Evolutionary conservation across 2,797 vertebrate species (phyloP).

Genomic region (Falco berigora): DNA sequence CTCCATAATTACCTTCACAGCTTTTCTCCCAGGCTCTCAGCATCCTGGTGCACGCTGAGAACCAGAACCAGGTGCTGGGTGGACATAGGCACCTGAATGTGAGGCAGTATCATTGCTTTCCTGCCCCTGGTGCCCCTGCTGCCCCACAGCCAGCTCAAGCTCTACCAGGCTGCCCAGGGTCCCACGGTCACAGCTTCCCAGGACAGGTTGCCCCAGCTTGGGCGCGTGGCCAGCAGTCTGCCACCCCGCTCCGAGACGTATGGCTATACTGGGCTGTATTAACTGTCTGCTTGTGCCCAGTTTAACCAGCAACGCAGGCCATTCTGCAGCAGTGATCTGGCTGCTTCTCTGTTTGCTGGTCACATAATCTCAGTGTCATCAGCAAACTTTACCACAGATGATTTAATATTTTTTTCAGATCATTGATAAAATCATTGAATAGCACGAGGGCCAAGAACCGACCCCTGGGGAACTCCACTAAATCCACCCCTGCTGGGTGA

Average conservation of each 20-base stretch:
- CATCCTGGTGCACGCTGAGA: neutral
- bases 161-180: neutral
- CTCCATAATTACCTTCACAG: neutral
- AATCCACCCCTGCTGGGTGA: neutral
- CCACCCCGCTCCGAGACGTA: neutral
- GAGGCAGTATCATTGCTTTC: neutral
- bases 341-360: neutral
- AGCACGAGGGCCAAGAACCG: neutral
- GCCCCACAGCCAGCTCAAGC: neutral
- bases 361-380: neutral
- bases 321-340: neutral
- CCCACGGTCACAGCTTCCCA: neutral
- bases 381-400: neutral
- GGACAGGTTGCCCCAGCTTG: neutral
- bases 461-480: neutral
- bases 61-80: neutral
- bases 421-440: neutral
- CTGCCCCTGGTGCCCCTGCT: neutral
- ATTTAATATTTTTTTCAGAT: slow-evolving; percentile 31
- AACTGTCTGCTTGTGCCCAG: neutral
- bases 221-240: fast-evolving
- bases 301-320: neutral
- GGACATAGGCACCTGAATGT: neutral
- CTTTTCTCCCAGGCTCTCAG: neutral
- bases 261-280: neutral